Conservation (phyloP, 1,140 invertebrate species). For the Philotrypesis tridentata region DNA sequence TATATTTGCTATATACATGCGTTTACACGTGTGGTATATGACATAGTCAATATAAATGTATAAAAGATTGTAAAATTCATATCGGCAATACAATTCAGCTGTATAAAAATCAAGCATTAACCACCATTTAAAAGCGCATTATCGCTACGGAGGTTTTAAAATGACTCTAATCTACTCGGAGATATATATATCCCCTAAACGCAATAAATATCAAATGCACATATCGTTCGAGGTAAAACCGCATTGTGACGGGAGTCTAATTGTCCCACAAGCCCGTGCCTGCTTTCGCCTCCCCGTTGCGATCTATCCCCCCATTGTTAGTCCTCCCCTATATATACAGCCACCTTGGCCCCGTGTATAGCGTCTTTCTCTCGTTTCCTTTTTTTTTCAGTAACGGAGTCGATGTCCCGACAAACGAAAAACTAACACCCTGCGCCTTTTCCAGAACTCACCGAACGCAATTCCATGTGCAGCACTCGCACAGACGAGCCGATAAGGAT, state of each 20-base stretch:
- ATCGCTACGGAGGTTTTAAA: not conserved
- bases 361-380: not conserved
- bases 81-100: too few species aligned
- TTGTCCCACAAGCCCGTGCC: slow-evolving; percentile 29
- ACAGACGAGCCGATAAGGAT: slow-evolving; percentile 12
- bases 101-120: too few species aligned
- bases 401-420: not conserved
- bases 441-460: slow-evolving; percentile 5
- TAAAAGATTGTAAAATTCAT: too few species aligned
- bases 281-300: not conserved
- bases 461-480: too few species aligned
- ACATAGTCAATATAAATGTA: too few species aligned
- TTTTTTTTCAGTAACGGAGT: not conserved
- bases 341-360: not conserved
- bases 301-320: slow-evolving; percentile 11
- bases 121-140: too few species aligned
- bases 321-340: not conserved
- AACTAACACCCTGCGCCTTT: slow-evolving; percentile 10
- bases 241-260: slow-evolving; percentile 22
- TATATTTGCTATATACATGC: too few species aligned
- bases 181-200: not conserved
- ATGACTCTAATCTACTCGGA: not conserved
- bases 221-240: not conserved
- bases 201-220: slow-evolving; percentile 4
- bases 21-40: too few species aligned